Evolutionary conservation across 2,888 invertebrate species (phyloP), one percentile per base, ranked within the genome.

Genomic region (Hecatera dysodea): DNA sequence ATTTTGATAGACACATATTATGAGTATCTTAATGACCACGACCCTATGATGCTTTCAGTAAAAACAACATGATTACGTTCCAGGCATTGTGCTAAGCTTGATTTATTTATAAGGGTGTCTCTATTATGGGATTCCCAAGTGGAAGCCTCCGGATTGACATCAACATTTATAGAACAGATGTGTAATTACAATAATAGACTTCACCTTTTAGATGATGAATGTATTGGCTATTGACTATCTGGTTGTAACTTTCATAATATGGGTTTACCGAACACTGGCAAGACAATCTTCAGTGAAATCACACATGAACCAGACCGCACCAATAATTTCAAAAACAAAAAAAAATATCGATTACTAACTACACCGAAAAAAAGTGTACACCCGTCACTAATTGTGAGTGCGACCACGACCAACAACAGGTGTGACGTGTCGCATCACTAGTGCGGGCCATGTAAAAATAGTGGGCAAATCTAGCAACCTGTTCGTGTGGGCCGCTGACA

Each of bases 401-500:
- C 61, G 70, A 70, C 80, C 75, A 79, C 67, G 72, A 73, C 81
- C 75, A 81, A 91, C 95, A 95, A 95, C 95, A 95, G 95, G 94
- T 94, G 94, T 90, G 89, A 82, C 70, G 75, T 88, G 92, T 90
- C 92, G 86, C 95, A 91, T 92, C 95, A 94, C 95, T 93, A 93
- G 86, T 82, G 82, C 91, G 91, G 91, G 90, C 89, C 93, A 90
- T 91, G 92, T 93, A 95, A 95, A 95, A 95, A 95, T 95, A 94
- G 95, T 94, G 93, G 77, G 89, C 90, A 92, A 93, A 93, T 93
- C 93, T 91, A 91, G 92, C 95, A 94, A 95, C 95, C 95, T 95
- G 95, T 95, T 95, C 93, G 92, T 89, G 75, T 12, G 50, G 74
- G 77, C 75, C 82, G 86, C 83, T 90, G 90, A 88, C 89, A 89